These are phyloP conservation scores for Pao palembangensis DNA, from an alignment of 2,113 vertebrate species.

Conservation along the genomic window DNA sequence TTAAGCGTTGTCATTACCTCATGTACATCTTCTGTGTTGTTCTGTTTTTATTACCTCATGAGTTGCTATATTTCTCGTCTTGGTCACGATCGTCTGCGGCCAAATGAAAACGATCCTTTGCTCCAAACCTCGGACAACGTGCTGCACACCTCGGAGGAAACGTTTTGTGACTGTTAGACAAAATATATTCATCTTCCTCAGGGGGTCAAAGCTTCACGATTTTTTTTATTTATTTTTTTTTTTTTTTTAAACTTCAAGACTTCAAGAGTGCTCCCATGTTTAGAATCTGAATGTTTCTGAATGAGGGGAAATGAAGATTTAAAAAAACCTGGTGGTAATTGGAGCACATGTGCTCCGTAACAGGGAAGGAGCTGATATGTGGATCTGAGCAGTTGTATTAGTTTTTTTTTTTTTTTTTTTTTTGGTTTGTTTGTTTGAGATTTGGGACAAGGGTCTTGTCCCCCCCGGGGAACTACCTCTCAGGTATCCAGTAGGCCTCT, in stretches of 20 bases:
- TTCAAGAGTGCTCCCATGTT: conserved; percentile 48
- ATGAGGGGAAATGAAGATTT: not conserved
- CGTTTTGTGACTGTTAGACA: conserved; percentile 68
- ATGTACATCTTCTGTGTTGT: conserved; percentile 57
- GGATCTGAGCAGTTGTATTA: conserved; percentile 43
- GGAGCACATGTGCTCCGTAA: conserved; percentile 35
- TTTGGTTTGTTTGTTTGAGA: conserved; percentile 42
- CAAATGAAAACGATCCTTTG: conserved; percentile 49
- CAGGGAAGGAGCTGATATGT: conserved; percentile 33
- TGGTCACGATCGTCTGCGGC: conserved; percentile 60
- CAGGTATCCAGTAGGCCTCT: conserved; percentile 74
- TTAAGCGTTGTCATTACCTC: conserved; percentile 67
- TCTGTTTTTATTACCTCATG: conserved; percentile 64
- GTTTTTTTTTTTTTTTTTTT: conserved; percentile 35
- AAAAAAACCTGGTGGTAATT: not conserved
- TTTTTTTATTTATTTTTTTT: conserved; percentile 35
- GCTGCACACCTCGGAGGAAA: conserved; percentile 68
- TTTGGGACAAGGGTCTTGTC: conserved; percentile 58
- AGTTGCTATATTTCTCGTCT: conserved; percentile 38
- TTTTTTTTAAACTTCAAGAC: too few species aligned
- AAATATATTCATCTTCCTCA: conserved; percentile 72
- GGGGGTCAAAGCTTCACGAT: conserved; percentile 61
- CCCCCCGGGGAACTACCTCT: conserved; percentile 69
- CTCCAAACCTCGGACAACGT: conserved; percentile 55
- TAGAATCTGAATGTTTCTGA: conserved; percentile 57